Conservation (phyloP, 2,797 vertebrate species). For the Phylloscopus collybita region DNA sequence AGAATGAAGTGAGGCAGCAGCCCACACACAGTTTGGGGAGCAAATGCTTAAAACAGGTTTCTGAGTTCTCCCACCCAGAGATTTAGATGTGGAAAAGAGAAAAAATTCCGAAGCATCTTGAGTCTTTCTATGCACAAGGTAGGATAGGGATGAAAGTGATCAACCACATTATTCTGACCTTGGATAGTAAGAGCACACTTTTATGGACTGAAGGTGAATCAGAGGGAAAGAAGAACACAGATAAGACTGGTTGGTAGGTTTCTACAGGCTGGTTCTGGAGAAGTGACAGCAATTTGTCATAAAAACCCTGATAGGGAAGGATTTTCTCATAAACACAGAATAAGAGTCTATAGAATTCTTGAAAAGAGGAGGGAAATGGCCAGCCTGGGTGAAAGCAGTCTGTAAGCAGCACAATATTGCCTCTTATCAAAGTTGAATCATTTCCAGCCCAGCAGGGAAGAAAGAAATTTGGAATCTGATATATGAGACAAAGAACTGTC, state of each 20-base stretch:
- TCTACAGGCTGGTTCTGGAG: neutral
- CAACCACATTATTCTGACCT: neutral
- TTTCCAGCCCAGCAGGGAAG: neutral
- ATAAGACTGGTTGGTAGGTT: neutral
- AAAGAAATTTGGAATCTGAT: neutral
- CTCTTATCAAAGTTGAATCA: neutral
- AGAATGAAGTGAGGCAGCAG: constrained; percentile 50
- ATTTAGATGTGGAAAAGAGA: neutral
- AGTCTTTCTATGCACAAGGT: neutral
- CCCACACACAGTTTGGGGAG: constrained; percentile 36
- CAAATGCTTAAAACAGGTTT: constrained; percentile 56
- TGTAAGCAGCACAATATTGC: neutral
- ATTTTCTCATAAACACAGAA: neutral
- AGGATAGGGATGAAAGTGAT: neutral
- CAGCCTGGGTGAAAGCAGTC: neutral
- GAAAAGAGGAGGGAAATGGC: neutral
- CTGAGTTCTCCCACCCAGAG: neutral
- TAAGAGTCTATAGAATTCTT: neutral
- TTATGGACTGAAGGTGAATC: neutral
- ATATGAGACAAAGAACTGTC: neutral
- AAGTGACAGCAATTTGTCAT: neutral
- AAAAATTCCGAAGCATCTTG: neutral
- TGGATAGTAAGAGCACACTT: neutral
- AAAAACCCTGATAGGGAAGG: neutral
- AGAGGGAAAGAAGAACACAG: neutral